phyloP scores from a whole-genome alignment of 1,140 invertebrate species.

The Drosophila malerkotliana region DNA sequence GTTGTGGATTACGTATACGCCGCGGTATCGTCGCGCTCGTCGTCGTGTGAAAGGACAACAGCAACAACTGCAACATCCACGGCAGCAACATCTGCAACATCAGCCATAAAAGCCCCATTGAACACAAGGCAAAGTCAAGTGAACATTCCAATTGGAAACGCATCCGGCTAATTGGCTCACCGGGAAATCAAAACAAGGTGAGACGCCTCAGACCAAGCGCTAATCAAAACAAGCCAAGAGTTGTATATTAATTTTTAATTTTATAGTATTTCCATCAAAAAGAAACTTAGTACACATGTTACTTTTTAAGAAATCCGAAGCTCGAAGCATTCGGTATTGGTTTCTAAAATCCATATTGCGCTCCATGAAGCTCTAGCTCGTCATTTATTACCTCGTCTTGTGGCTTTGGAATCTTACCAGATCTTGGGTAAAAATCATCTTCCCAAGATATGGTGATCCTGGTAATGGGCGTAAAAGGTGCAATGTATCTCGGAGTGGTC shows the following conservation, averaged over 20 bases:
- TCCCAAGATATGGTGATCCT: too few species aligned
- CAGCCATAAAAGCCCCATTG: conserved; percentile 21
- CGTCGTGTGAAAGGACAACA: conserved; percentile 59
- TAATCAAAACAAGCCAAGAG: conserved; percentile 2
- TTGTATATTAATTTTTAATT: conserved; percentile 1
- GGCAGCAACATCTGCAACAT: conserved; percentile 1
- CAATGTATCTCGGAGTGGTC: too few species aligned
- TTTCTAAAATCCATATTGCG: too few species aligned
- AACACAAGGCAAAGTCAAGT: conserved; percentile 40
- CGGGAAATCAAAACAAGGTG: conserved; percentile 43
- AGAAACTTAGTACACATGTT: not conserved
- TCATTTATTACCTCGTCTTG: too few species aligned
- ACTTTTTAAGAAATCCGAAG: not conserved
- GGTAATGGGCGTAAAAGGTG: too few species aligned
- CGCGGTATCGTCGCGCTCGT: conserved; percentile 9
- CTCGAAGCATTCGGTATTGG: too few species aligned
- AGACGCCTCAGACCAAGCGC: not conserved
- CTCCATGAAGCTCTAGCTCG: too few species aligned
- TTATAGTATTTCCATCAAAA: not conserved
- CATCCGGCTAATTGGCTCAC: conserved; percentile 55
- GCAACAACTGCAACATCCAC: conserved; percentile 2
- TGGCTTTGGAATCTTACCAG: too few species aligned
- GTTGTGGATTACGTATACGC: conserved; percentile 59
- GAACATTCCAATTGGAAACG: conserved; percentile 65
- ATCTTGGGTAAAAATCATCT: too few species aligned